Conservation (phyloP, 2,113 vertebrate genomes). For the Pangasianodon gigas region DNA sequence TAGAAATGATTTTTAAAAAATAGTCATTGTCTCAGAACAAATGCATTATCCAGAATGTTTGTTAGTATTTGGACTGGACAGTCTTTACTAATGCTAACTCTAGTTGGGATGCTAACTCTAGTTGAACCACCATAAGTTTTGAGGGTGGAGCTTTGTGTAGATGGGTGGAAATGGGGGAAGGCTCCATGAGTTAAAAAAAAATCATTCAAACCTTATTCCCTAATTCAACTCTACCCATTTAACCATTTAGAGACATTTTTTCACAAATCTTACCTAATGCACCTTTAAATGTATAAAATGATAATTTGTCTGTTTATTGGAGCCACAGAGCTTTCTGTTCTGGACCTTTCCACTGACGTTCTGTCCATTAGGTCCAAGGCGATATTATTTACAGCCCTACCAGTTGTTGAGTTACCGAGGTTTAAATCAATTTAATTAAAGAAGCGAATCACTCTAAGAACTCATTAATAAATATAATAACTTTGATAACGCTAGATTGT, state of each 20-base stretch:
- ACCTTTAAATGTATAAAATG: neutral
- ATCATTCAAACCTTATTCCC: no score
- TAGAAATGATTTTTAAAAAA: no score
- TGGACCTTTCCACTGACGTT: neutral
- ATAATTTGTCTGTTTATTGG: no score
- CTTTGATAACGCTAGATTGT: neutral
- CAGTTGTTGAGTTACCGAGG: neutral
- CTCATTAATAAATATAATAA: neutral
- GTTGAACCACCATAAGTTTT: neutral
- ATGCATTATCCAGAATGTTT: no score
- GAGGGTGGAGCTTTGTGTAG: neutral
- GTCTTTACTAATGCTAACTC: neutral
- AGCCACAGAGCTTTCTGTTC: neutral
- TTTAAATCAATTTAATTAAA: neutral
- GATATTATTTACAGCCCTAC: neutral
- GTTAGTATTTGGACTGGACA: no score
- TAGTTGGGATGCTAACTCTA: neutral
- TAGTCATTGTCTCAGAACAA: no score
- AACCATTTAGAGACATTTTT: neutral
- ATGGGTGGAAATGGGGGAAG: neutral
- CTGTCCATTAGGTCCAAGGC: neutral
- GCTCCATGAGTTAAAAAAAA: no score
- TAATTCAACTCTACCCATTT: neutral
- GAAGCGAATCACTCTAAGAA: neutral
- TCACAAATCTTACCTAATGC: neutral